Percentiles rank a stretch among this genome's conserved stretches.
Evolutionary conservation across 2,888 invertebrate species (phyloP).

Genomic region (Acrocera orbiculus): DNA sequence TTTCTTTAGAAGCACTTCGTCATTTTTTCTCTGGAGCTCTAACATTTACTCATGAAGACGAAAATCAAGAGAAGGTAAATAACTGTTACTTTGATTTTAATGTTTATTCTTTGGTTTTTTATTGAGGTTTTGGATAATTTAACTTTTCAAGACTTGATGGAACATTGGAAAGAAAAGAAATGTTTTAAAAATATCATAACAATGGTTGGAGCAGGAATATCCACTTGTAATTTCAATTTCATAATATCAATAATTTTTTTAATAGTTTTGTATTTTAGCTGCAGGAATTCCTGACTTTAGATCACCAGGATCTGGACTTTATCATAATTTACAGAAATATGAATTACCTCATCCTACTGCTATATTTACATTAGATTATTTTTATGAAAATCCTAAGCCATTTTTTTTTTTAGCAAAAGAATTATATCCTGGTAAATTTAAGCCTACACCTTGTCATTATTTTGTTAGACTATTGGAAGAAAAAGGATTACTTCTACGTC

Average conservation of each 20-base stretch:
- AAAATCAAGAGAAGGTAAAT: too few relatives aligned
- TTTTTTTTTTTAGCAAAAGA: conserved; percentile 85
- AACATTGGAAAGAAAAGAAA: conserved; percentile 53
- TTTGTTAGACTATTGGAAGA: conserved; percentile 72
- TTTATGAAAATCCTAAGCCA: conserved; percentile 73
- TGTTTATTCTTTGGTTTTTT: too few relatives aligned
- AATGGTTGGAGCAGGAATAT: conserved; percentile 92
- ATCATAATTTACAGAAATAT: conserved; percentile 80
- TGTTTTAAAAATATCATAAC: conserved; percentile 75
- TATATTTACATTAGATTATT: conserved; percentile 81
- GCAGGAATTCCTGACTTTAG: conserved; percentile 90
- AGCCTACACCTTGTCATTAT: conserved; percentile 81
- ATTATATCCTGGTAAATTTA: conserved; percentile 69
- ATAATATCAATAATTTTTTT: conserved; percentile 5
- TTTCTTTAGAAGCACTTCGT: too few relatives aligned
- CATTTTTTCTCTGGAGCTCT: too few relatives aligned
- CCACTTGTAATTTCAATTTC: conserved; percentile 59
- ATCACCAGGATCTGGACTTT: conserved; percentile 80
- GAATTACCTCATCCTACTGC: conserved; percentile 80
- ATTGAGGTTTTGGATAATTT: conserved; percentile 53
- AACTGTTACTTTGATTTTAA: too few relatives aligned
- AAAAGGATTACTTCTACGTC: conserved; percentile 56
- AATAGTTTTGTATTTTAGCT: conserved; percentile 15
- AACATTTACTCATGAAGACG: too few relatives aligned
- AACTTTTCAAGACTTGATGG: conserved; percentile 56